A percentile compares a stretch with the other conserved stretches of the same genome.
These are phyloP conservation scores for Enteromius argenteus DNA, from an alignment of 2,797 vertebrate species.

Conservation along the genomic window DNA sequence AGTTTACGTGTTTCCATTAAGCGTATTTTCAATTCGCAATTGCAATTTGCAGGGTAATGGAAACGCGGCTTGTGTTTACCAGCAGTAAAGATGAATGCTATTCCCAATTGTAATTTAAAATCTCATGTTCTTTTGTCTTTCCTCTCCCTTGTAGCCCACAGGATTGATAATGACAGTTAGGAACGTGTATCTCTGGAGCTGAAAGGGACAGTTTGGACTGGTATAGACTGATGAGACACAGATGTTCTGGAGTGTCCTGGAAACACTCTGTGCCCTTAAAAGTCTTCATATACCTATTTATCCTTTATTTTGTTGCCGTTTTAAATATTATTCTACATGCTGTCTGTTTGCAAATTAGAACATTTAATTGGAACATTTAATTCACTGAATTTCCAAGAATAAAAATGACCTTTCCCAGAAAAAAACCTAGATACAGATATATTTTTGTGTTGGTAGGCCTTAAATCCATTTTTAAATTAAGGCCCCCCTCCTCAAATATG, in stretches of 20 bases:
- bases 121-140: constrained; percentile 29
- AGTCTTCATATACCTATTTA: constrained; percentile 66
- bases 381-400: constrained; percentile 24
- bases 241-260: constrained; percentile 67
- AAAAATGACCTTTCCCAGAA: too few relatives aligned
- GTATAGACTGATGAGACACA: constrained; percentile 66
- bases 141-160: constrained; percentile 86
- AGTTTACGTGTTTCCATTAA: too few relatives aligned
- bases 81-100: constrained; percentile 10
- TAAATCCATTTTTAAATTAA: constrained; percentile 34
- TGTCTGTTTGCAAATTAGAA: constrained; percentile 39
- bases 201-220: constrained; percentile 65
- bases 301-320: constrained; percentile 69
- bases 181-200: constrained; percentile 58
- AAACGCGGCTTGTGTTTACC: not conserved
- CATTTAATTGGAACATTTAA: constrained; percentile 43
- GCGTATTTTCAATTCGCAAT: too few relatives aligned
- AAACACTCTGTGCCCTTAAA: constrained; percentile 67
- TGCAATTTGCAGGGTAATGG: too few relatives aligned
- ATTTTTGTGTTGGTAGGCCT: constrained; percentile 55
- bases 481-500: constrained; percentile 33
- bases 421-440: constrained; percentile 34
- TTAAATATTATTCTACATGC: constrained; percentile 52
- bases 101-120: not conserved
- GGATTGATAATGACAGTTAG: constrained; percentile 94